Base-by-base conservation (phyloP, 2,113 vertebrate genomes). In the Anas platyrhynchos region DNA sequence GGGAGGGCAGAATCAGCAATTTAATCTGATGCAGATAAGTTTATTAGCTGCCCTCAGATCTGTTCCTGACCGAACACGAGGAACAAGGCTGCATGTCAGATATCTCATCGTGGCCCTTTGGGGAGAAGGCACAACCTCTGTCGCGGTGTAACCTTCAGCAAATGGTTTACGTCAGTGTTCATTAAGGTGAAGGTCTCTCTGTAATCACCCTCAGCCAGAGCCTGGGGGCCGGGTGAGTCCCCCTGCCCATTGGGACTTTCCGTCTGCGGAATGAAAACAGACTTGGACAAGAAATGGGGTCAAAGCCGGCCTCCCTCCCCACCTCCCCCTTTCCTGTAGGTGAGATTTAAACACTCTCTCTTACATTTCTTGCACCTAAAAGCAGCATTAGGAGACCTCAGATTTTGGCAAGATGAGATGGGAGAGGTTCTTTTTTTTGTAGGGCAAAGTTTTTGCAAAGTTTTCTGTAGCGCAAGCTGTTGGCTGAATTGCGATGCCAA, bases 141-240 rank as follows among this genome's bases (percentile, higher is more conserved):
- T 82, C 92, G 4, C 6, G 4, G 88, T 6, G 15, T 78, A 96
- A 96, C 65, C 71, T 55, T 93, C 89, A 94, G 92, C 94, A 96
- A 94, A 95, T 66, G 29, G 92, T 96, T 97, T 96, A 68, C 71
- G 84, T 91, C 96, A 97, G 73, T 89, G 97, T 97, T 98, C 96
- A 92, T 97, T 95, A 88, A 32, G 20, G 92, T 97, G 93, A 83
- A 76, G 31, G 41, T 71, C 82, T 95, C 89, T 63, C 62, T 96
- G 91, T 95, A 96, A 91, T 94, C 78, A 88, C 95, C 92, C 93
- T 85, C 75, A 25, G 34, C 58, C 26, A 8, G 29, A 88, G 36
- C 27, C 34, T 38, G 38, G 66, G 72, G 71, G 43, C 16, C 91
- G 79, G 52, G 48, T 71, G 56, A 20, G 43, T 93, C n/a, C 38